Percentiles rank a stretch among this genome's conserved stretches.
Conservation (phyloP, 2,797 vertebrate genomes). For the Dermochelys coriacea region DNA sequence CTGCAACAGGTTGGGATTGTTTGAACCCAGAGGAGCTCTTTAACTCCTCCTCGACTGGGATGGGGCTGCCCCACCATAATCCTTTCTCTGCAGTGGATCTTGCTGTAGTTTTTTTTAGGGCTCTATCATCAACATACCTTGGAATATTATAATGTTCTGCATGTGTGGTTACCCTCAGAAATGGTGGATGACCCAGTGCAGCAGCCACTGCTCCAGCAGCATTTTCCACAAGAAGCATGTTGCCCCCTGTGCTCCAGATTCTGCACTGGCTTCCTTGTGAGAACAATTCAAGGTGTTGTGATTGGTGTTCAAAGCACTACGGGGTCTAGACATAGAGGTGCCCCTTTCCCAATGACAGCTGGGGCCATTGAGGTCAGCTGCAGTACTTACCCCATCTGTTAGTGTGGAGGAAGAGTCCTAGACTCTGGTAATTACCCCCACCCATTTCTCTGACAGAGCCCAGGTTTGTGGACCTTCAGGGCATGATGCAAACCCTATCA, state of each 20-base stretch:
- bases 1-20: too few species aligned
- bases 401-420: background rate
- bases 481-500: background rate
- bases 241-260: background rate
- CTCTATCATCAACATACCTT: rapidly evolving
- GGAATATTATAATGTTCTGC: background rate
- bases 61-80: too few species aligned
- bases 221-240: background rate
- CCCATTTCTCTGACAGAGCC: background rate
- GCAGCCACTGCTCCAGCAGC: background rate
- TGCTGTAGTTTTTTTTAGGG: background rate
- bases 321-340: background rate
- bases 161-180: background rate
- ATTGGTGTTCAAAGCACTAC: background rate
- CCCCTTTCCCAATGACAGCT: background rate
- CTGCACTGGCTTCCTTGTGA: background rate
- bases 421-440: background rate
- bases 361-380: rapidly evolving
- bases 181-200: background rate
- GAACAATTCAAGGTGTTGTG: rapidly evolving
- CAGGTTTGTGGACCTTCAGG: background rate
- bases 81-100: too few species aligned
- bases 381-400: background rate
- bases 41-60: too few species aligned
- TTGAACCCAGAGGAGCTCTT: too few species aligned